phyloP scores from a whole-genome alignment of 2,797 vertebrate species.

The Scolopax bukidnonensis region DNA sequence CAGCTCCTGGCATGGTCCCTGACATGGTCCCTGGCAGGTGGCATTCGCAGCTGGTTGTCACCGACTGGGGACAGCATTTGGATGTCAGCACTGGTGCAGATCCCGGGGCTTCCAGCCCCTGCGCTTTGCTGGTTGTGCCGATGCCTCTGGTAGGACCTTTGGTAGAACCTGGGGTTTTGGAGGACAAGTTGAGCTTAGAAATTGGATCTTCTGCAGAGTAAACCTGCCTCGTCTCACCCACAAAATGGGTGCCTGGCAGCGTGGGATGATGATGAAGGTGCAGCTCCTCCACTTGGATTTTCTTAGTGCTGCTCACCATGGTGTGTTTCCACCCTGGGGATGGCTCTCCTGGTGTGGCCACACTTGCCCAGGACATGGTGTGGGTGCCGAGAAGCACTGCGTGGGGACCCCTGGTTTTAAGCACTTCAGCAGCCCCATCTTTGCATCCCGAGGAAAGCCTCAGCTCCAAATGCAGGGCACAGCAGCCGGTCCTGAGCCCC shows the following conservation, averaged over 20 bases:
- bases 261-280: fast-evolving
- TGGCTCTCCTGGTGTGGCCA: not conserved
- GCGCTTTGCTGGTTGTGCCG: fast-evolving
- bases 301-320: fast-evolving
- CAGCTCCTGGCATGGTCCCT: not conserved
- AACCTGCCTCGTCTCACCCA: not conserved
- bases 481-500: not conserved
- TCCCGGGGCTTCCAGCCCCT: not conserved
- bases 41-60: not conserved
- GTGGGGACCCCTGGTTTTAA: fast-evolving
- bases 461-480: fast-evolving
- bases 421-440: not conserved
- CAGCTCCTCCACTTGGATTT: not conserved
- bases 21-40: not conserved
- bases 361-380: fast-evolving
- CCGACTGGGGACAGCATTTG: not conserved
- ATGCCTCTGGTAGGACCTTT: fast-evolving
- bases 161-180: not conserved
- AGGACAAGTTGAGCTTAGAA: not conserved
- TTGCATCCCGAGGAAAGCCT: not conserved
- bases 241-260: not conserved
- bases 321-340: not conserved
- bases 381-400: fast-evolving
- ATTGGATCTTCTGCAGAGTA: not conserved
- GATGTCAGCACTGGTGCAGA: not conserved